phyloP scores from a whole-genome alignment of 1,140 invertebrate genomes.

The Sinella curviseta region DNA sequence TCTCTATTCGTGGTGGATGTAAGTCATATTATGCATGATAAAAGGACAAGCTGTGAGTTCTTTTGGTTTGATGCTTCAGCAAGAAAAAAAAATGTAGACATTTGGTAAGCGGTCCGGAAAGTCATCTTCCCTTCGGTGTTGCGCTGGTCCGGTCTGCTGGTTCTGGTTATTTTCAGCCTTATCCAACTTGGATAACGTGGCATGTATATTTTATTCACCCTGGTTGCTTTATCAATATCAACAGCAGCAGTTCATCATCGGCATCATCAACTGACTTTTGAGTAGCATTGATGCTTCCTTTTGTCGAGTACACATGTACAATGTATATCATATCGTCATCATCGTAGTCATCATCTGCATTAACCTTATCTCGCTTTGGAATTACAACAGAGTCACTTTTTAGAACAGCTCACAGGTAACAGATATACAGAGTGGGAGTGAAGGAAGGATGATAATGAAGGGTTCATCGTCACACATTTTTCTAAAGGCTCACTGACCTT shows the following conservation, averaged over 20 bases:
- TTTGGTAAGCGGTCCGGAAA: slow-evolving; percentile 40
- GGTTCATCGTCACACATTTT: slow-evolving; percentile 11
- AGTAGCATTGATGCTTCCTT: too few species aligned
- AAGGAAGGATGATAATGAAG: slow-evolving; percentile 5
- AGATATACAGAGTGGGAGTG: not conserved
- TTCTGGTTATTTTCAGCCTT: not conserved
- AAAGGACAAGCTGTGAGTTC: too few species aligned
- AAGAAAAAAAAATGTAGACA: slow-evolving; percentile 28
- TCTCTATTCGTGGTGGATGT: too few species aligned
- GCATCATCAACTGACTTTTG: too few species aligned
- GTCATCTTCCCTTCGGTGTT: not conserved
- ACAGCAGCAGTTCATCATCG: too few species aligned
- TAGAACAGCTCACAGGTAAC: too few species aligned
- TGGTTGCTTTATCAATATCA: not conserved
- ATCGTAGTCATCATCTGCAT: too few species aligned
- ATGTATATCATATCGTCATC: too few species aligned
- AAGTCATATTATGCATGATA: too few species aligned
- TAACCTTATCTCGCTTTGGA: not conserved
- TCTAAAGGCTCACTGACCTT: slow-evolving; percentile 18
- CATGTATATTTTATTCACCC: not conserved
- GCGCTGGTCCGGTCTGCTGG: not conserved
- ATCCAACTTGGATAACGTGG: too few species aligned
- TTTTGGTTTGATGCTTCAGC: not conserved
- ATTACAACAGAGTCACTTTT: not conserved
- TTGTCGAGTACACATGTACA: too few species aligned